Conservation (phyloP, 2,797 vertebrate species). For the Liasis olivaceus region DNA sequence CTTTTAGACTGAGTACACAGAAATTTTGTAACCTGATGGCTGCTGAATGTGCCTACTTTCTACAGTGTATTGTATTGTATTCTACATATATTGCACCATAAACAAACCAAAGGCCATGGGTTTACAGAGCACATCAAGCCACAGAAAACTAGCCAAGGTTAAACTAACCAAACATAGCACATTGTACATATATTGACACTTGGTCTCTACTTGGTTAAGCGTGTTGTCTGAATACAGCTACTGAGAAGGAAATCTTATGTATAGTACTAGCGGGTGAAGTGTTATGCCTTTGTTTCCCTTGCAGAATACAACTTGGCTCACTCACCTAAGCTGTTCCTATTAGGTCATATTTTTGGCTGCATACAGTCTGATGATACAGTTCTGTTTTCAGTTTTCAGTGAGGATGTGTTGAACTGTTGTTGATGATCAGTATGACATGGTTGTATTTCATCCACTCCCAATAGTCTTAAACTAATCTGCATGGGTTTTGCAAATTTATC, state of each 20-base stretch:
- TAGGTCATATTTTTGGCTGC: background rate
- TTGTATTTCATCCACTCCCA: background rate
- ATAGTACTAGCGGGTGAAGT: background rate
- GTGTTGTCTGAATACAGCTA: background rate
- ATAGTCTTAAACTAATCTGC: background rate
- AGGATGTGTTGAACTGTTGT: background rate
- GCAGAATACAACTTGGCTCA: background rate
- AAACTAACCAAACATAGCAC: background rate
- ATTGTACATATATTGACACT: background rate
- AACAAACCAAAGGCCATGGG: background rate
- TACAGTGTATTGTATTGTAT: background rate
- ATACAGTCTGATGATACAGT: background rate
- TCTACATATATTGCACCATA: background rate
- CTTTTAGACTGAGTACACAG: background rate
- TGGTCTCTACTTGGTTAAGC: background rate
- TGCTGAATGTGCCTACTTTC: background rate
- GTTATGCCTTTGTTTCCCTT: background rate
- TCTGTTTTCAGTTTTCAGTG: background rate
- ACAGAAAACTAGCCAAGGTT: background rate
- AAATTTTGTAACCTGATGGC: background rate
- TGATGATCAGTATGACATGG: background rate
- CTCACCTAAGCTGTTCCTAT: background rate
- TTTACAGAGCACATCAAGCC: background rate
- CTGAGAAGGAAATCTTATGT: background rate
- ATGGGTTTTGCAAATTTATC: background rate